Evolutionary conservation across 2,797 vertebrate genomes (phyloP).

Genomic region (Chelon auratus): DNA sequence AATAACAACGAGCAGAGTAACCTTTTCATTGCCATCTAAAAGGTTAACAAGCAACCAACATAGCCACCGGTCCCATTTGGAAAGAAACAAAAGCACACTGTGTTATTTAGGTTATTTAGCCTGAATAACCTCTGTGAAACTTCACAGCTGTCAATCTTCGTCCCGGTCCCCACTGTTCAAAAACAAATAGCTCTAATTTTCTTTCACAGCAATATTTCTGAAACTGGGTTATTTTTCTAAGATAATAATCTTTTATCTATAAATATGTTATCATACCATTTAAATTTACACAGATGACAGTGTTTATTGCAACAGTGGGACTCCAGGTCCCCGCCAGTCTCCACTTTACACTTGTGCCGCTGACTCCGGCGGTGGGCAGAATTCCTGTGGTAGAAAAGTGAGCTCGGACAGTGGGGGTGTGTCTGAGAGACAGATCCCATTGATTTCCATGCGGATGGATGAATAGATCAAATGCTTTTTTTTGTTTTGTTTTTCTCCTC

Average conservation of each 20-base stretch:
- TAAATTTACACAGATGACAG: constrained; percentile 41
- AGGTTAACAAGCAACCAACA: constrained; percentile 80
- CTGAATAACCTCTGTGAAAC: constrained; percentile 39
- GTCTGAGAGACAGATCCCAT: constrained; percentile 69
- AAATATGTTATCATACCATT: constrained; percentile 36
- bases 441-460: constrained; percentile 79
- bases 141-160: constrained; percentile 26
- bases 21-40: constrained; percentile 78
- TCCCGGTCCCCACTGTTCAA: constrained; percentile 9
- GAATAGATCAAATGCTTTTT: constrained; percentile 77
- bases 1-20: constrained; percentile 66
- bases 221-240: constrained; percentile 23
- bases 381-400: constrained; percentile 35
- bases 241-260: constrained; percentile 43
- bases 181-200: constrained; percentile 32
- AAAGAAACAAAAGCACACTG: constrained; percentile 39
- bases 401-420: constrained; percentile 50
- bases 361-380: constrained; percentile 52
- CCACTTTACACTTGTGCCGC: constrained; percentile 44
- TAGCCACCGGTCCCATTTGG: constrained; percentile 61
- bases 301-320: constrained; percentile 54
- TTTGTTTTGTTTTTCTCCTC: constrained; percentile 47
- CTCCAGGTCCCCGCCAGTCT: constrained; percentile 17
- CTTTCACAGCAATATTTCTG: constrained; percentile 30
- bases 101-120: background rate